phyloP scores from a whole-genome alignment of 2,888 invertebrate genomes.

The Drosophila pseudotalamancana region DNA sequence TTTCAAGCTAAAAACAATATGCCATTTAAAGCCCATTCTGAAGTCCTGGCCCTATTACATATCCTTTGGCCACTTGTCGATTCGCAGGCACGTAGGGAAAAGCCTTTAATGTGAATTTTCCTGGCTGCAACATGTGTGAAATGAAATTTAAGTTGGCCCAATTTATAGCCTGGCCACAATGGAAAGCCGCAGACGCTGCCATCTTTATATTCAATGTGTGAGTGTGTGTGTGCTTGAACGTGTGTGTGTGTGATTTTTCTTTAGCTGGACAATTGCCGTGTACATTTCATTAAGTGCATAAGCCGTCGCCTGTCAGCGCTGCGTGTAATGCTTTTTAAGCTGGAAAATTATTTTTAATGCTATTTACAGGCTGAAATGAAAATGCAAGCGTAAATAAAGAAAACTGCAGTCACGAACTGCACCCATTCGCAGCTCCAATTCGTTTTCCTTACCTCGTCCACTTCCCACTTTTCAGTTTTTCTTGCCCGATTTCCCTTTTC shows the following conservation, averaged over 20 bases:
- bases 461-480: not conserved
- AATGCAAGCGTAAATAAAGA: slow-evolving; percentile 73
- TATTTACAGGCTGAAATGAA: slow-evolving; percentile 76
- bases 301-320: slow-evolving; percentile 74
- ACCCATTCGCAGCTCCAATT: not conserved
- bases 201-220: slow-evolving; percentile 24
- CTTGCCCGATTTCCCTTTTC: not conserved
- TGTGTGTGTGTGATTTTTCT: slow-evolving; percentile 6
- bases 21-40: slow-evolving; percentile 12
- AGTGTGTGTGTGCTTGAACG: not conserved
- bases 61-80: slow-evolving; percentile 11
- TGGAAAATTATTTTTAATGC: slow-evolving; percentile 79
- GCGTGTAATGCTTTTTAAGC: slow-evolving; percentile 68
- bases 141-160: slow-evolving; percentile 70
- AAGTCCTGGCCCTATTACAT: not conserved
- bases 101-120: slow-evolving; percentile 62
- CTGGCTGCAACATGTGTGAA: slow-evolving; percentile 49
- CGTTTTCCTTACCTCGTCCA: too few species aligned
- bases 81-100: slow-evolving; percentile 32
- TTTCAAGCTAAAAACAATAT: not conserved
- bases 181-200: slow-evolving; percentile 36
- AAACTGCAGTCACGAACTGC: slow-evolving; percentile 65
- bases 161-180: slow-evolving; percentile 52
- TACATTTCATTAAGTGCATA: slow-evolving; percentile 81
- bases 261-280: slow-evolving; percentile 70